A percentile compares a stretch with the other conserved stretches of the same genome.
Conservation (phyloP, 2,113 vertebrate species). For the Etheostoma cragini region DNA sequence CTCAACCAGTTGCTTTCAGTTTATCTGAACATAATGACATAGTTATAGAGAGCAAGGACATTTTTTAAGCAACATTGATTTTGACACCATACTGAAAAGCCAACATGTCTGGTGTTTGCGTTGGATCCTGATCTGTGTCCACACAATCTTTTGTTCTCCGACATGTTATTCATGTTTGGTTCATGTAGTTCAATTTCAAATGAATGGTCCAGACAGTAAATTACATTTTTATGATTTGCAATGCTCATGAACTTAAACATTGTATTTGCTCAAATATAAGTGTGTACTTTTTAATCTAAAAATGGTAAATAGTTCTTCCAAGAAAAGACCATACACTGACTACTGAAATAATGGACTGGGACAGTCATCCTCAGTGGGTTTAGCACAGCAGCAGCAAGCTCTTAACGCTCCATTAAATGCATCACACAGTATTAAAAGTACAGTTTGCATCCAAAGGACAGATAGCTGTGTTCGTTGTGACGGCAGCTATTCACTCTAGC, state of each 20-base stretch:
- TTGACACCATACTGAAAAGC: neutral
- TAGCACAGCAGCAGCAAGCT: neutral
- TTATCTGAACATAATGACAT: neutral
- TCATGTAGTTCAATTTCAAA: no score
- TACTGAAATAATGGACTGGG: neutral
- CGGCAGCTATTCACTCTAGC: slow-evolving; percentile 14
- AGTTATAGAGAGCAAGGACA: neutral
- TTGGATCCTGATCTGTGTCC: neutral
- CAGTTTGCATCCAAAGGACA: slow-evolving; percentile 34
- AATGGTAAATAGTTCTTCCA: neutral
- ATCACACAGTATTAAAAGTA: slow-evolving; percentile 18
- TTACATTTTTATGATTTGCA: neutral
- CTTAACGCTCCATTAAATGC: slow-evolving; percentile 30
- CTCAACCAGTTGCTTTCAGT: neutral
- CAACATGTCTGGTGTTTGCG: neutral
- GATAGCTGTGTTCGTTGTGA: slow-evolving; percentile 34
- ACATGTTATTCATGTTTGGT: no score
- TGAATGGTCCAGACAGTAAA: neutral
- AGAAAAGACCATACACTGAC: neutral
- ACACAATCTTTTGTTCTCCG: no score
- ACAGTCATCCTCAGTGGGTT: slow-evolving; percentile 15
- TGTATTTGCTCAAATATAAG: neutral
- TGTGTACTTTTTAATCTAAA: neutral
- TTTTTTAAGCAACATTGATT: neutral
- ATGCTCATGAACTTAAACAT: no score